Conservation (phyloP, 2,113 vertebrate genomes). For the Calyptommatus sinebrachiatus region DNA sequence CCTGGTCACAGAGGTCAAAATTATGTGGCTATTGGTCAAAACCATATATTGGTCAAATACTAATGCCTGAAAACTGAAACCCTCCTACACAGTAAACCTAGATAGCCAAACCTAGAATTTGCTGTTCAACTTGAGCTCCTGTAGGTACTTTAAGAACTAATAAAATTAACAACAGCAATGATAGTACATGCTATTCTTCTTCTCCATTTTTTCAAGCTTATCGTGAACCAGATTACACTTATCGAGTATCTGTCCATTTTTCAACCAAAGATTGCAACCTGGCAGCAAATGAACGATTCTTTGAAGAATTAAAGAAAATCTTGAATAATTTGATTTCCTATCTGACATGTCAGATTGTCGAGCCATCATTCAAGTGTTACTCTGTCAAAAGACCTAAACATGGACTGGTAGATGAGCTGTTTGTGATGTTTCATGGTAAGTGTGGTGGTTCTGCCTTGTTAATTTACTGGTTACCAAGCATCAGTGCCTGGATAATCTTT, state of each 20-base stretch:
- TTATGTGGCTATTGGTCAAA: not conserved
- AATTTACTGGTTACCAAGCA: not conserved
- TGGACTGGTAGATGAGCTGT: conserved; percentile 60
- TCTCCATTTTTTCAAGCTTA: conserved; percentile 55
- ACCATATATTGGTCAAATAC: not conserved
- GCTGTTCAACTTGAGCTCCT: not conserved
- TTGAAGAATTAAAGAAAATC: conserved; percentile 50
- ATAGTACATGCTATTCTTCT: not conserved
- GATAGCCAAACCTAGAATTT: not conserved
- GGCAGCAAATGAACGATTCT: conserved; percentile 49
- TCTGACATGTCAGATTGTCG: conserved; percentile 58
- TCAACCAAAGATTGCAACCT: conserved; percentile 52
- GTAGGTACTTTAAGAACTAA: not conserved
- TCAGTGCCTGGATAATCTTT: not conserved
- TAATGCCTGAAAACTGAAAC: not conserved
- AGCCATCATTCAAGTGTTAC: conserved; percentile 63
- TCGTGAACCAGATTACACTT: conserved; percentile 70
- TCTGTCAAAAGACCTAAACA: conserved; percentile 50
- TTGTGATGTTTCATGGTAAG: conserved; percentile 72
- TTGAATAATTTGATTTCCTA: conserved; percentile 57
- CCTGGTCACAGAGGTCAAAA: no score
- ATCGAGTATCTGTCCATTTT: conserved; percentile 62
- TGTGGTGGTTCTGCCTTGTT: not conserved
- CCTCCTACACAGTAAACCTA: not conserved
- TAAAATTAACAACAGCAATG: conserved; percentile 4